Evolutionary conservation across 2,797 vertebrate genomes (phyloP), one percentile per base, ranked within the genome.

Genomic region (Phoeniculus purpureus): DNA sequence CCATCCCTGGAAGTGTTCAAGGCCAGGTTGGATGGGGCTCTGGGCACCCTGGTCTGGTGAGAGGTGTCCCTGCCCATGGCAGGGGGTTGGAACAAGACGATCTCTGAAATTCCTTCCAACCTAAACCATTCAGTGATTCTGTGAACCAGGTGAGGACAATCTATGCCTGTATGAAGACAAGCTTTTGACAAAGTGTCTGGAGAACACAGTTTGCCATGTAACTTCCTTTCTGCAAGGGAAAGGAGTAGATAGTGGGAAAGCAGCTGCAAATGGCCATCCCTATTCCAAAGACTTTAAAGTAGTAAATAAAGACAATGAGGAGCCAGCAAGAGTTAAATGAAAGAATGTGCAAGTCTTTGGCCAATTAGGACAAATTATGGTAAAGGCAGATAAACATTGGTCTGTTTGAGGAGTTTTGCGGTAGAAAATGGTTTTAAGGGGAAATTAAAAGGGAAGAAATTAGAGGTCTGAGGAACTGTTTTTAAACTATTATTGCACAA

Each of bases 361-460:
- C 62, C 32, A 32, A 40, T 82, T 40, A 65, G 20, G 25, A 12
- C 48, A 90, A 82, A 70, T 23, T 68, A 26, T 32, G 64, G 18
- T 54, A 25, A 17, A 47, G 29, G 80, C 43, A 72, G 43, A 52
- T n/a, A 31, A 77, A 47, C 9, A 48, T 2, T 34, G 45, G 10
- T 8, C 37, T 76, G 75, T 90, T 82, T 15, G 6, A 43, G 43
- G 48, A 90, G 8, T 17, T 90, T 9, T 92, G 45, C 40, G 47
- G 31, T 45, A 76, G 62, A 70, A 91, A 78, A 73, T 51, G 15
- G 4, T 88, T 81, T 70, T 59, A 80, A 86, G 58, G 26, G 47
- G 37, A 88, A 81, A 15, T 10, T 87, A 64, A 89, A 79, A 87
- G 50, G n/a, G 31, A 81, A 78, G 4, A 93, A 90, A 92, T 75